These are phyloP conservation scores for Sphaerodactylus townsendi DNA, from an alignment of 2,113 vertebrate genomes.

Conservation along the genomic window DNA sequence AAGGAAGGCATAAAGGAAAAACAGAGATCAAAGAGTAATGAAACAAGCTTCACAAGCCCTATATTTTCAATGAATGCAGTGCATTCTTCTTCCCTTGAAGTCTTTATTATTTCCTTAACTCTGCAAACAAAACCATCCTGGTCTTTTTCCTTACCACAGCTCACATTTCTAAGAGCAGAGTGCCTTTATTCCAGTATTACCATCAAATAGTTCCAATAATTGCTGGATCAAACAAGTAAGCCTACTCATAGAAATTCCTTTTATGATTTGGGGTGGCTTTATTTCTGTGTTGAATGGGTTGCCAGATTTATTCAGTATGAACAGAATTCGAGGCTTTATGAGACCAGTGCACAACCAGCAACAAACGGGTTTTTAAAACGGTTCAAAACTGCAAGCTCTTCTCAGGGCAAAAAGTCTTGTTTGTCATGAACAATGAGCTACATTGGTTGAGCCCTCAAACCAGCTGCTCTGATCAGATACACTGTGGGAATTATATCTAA, in stretches of 20 bases:
- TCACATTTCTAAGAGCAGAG: neutral
- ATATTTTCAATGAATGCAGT: neutral
- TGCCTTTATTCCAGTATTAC: neutral
- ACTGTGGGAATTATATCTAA: neutral
- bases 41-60: neutral
- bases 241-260: neutral
- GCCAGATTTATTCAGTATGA: neutral
- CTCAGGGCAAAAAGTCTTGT: too few species aligned
- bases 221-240: neutral
- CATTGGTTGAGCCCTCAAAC: neutral
- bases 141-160: neutral
- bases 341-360: neutral
- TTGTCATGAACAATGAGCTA: neutral
- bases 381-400: neutral
- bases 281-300: neutral
- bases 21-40: neutral
- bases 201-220: neutral
- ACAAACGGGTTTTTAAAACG: neutral
- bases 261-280: neutral
- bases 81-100: neutral
- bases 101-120: constrained; percentile 5
- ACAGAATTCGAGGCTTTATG: neutral
- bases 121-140: neutral
- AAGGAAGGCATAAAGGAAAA: neutral
- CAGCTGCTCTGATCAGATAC: neutral